phyloP scores from a whole-genome alignment of 2,113 vertebrate species.

The Rhinolophus sinicus region DNA sequence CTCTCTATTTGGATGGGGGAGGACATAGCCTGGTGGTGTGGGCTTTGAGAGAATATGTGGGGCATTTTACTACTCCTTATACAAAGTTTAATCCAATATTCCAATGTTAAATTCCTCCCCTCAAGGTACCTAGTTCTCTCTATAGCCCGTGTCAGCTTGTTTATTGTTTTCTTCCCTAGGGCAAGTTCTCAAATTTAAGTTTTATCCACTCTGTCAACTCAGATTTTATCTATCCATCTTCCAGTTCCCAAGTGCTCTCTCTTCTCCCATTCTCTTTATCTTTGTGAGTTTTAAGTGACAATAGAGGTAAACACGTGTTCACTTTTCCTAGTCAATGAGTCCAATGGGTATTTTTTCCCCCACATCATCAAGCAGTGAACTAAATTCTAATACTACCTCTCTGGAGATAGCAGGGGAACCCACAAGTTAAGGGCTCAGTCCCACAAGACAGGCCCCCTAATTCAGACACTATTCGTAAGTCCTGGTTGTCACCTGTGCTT shows the following conservation, averaged over 20 bases:
- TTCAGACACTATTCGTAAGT: background rate
- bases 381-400: background rate
- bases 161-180: background rate
- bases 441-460: background rate
- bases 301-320: background rate
- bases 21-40: background rate
- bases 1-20: background rate
- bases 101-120: background rate
- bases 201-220: background rate
- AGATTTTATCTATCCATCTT: background rate
- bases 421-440: background rate
- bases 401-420: background rate
- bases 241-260: background rate
- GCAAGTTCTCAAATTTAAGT: background rate
- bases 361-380: background rate
- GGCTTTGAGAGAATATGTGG: background rate
- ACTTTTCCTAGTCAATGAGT: background rate
- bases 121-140: background rate
- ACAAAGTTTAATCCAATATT: background rate
- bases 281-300: background rate
- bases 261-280: background rate
- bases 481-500: background rate
- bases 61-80: background rate
- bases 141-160: background rate
- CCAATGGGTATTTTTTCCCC: background rate